These are phyloP conservation scores for Caenorhabditis sp. DNA, from an alignment of 2,888 invertebrate species.

Conservation along the genomic window DNA sequence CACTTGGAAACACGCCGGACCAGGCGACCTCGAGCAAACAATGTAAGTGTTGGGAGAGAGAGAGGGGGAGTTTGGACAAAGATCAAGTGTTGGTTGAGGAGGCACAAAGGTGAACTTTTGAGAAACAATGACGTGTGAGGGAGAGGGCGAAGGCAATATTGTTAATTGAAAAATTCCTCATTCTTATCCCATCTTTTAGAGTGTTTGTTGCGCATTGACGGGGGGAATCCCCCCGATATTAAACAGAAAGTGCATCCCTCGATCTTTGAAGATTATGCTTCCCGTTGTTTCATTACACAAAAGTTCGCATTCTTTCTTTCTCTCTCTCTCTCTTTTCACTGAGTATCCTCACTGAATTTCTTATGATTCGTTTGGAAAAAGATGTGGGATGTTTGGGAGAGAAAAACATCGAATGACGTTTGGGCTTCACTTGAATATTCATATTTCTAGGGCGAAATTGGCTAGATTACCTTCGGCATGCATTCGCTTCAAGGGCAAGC, in stretches of 20 bases:
- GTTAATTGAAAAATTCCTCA: constrained; percentile 7
- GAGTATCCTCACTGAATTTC: too few relatives aligned
- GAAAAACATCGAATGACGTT: background rate
- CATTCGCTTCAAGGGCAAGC: constrained; percentile 64
- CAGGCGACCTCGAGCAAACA: constrained; percentile 73
- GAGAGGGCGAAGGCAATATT: background rate
- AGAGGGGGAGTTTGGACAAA: constrained; percentile 10
- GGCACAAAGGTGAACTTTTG: background rate
- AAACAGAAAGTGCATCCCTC: constrained; percentile 29
- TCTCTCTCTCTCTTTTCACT: too few relatives aligned
- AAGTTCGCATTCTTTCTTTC: too few relatives aligned
- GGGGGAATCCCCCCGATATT: background rate
- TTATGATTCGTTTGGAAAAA: background rate
- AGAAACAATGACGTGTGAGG: constrained; percentile 18
- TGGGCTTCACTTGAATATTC: constrained; percentile 32
- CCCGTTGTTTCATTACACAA: background rate
- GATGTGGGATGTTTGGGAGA: background rate
- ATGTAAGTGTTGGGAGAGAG: constrained; percentile 45
- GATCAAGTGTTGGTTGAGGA: constrained; percentile 16
- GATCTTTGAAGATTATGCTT: constrained; percentile 30
- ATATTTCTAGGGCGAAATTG: constrained; percentile 69
- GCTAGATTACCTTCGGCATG: constrained; percentile 69
- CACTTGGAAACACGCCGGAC: constrained; percentile 72
- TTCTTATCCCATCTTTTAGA: background rate
- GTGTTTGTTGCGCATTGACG: constrained; percentile 27